Evolutionary conservation across 1,140 invertebrate species (phyloP).

Genomic region (Oncopodura yosiiana): DNA sequence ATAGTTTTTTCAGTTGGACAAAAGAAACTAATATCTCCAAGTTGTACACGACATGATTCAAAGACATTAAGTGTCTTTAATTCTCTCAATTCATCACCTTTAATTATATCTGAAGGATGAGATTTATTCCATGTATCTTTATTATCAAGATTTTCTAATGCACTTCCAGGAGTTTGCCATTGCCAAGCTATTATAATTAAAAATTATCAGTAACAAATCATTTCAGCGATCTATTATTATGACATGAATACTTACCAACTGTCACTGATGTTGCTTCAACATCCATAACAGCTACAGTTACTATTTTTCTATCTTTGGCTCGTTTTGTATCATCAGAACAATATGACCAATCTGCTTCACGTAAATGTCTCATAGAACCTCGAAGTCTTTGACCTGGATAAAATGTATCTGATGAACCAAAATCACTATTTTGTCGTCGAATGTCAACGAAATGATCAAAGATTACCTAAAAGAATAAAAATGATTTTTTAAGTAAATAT

Average conservation of each 20-base stretch:
- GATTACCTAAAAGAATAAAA: conserved; percentile 40
- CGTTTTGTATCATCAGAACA: conserved; percentile 61
- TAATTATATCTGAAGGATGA: conserved; percentile 58
- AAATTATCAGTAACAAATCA: neutral
- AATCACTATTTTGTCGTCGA: conserved; percentile 54
- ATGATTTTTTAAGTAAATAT: neutral
- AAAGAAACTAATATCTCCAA: conserved; percentile 70
- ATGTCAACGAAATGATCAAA: conserved; percentile 56
- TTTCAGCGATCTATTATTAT: no score
- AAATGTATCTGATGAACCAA: conserved; percentile 46
- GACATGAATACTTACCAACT: no score
- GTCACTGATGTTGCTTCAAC: conserved; percentile 21
- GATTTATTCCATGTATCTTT: conserved; percentile 41
- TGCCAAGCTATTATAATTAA: conserved; percentile 7
- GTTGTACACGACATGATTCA: conserved; percentile 76
- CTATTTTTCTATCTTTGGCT: conserved; percentile 32
- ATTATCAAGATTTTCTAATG: conserved; percentile 12
- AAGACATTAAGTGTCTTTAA: conserved; percentile 73
- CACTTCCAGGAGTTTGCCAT: conserved; percentile 26
- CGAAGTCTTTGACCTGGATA: conserved; percentile 67
- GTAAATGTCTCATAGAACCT: conserved; percentile 55
- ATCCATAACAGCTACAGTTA: conserved; percentile 24
- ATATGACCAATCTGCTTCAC: conserved; percentile 62
- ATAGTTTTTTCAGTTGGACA: conserved; percentile 38
- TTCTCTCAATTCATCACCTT: conserved; percentile 63